A percentile compares a stretch with the other conserved stretches of the same genome.
Conservation (phyloP, 2,888 invertebrate species). For the Ophraella communa region DNA sequence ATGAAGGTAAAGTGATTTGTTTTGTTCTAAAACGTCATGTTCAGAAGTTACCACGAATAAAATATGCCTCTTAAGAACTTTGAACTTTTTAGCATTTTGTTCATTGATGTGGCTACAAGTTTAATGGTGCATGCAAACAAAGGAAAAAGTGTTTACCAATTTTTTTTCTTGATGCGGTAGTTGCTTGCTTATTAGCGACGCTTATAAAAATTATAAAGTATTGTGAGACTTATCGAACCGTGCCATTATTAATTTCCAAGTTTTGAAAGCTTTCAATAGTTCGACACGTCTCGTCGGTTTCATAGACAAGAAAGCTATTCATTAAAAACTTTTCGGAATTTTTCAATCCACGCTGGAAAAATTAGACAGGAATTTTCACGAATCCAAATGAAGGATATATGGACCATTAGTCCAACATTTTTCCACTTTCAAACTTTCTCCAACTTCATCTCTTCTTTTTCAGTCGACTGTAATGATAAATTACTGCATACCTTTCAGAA, state of each 20-base stretch:
- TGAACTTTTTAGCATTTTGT: too few relatives aligned
- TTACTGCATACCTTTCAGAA: constrained; percentile 49
- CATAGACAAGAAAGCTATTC: constrained; percentile 29
- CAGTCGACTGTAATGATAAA: constrained; percentile 46
- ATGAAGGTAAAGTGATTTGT: too few relatives aligned
- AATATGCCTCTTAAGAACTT: too few relatives aligned
- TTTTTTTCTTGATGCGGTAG: not conserved
- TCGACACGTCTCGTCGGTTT: constrained; percentile 19
- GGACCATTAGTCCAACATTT: constrained; percentile 48
- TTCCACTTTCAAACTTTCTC: constrained; percentile 44
- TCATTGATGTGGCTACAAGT: not conserved
- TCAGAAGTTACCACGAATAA: too few relatives aligned
- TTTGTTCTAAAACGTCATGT: too few relatives aligned
- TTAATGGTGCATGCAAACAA: not conserved
- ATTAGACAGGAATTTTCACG: constrained; percentile 36
- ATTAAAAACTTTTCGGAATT: constrained; percentile 32
- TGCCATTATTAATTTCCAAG: constrained; percentile 17
- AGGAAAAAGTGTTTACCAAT: not conserved
- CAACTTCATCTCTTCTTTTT: constrained; percentile 45
- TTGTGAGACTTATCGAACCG: constrained; percentile 7
- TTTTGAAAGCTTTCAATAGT: constrained; percentile 22
- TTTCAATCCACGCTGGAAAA: constrained; percentile 28
- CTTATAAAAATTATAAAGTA: constrained; percentile 9
- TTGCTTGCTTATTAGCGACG: not conserved
- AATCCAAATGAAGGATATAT: constrained; percentile 46